Percentiles rank a stretch among this genome's conserved stretches.
These are phyloP conservation scores for Phrixothrix hirtus DNA, from an alignment of 2,888 invertebrate species.

Conservation along the genomic window DNA sequence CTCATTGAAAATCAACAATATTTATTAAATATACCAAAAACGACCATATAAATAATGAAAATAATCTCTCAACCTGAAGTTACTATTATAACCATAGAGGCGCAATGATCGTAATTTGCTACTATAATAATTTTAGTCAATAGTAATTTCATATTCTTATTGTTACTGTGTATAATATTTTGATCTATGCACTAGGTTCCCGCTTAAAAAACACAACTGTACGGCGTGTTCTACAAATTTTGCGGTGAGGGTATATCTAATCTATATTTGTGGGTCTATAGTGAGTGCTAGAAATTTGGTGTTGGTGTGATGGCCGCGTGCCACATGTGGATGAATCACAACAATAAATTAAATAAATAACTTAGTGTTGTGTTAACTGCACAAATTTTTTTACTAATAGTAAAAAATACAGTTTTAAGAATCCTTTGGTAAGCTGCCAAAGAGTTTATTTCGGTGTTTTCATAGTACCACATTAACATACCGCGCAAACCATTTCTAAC, in stretches of 20 bases:
- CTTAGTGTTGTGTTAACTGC: not conserved
- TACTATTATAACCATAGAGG: no score
- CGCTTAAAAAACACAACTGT: no score
- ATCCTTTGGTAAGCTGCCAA: not conserved
- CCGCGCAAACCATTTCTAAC: conserved; percentile 9
- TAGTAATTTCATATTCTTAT: no score
- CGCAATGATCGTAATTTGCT: no score
- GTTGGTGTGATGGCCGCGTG: not conserved
- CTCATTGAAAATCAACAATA: no score
- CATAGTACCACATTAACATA: not conserved
- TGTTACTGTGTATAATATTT: no score
- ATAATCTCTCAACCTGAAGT: no score
- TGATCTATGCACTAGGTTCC: no score
- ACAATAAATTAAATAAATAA: conserved; percentile 7
- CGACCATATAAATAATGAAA: no score
- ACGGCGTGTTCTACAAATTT: no score
- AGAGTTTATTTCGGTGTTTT: not conserved
- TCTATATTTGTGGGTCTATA: not conserved
- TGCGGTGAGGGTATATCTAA: not conserved
- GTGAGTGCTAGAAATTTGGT: not conserved
- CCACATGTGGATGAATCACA: conserved; percentile 22
- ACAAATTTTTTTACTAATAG: not conserved
- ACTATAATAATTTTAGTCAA: no score
- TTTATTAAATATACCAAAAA: no score
- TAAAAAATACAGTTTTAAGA: not conserved